These are phyloP conservation scores for Brevimyrus niger DNA, from an alignment of 2,113 vertebrate genomes.

Conservation along the genomic window DNA sequence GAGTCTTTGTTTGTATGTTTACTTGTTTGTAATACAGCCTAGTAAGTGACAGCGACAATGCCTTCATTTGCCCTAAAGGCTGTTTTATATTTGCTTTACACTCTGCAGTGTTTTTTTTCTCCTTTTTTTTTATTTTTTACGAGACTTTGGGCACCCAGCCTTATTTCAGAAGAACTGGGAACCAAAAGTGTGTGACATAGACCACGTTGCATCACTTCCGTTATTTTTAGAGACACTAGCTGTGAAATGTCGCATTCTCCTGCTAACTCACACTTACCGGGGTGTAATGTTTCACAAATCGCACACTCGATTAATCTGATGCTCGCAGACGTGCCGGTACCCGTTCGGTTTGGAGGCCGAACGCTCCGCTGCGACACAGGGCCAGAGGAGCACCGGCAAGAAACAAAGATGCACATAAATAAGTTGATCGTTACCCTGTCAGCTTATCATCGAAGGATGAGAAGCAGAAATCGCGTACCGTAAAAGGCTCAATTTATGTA, in stretches of 20 bases:
- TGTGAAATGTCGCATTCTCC: background rate
- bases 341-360: background rate
- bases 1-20: background rate
- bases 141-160: background rate
- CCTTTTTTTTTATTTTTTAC: background rate
- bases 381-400: background rate
- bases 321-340: background rate
- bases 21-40: background rate
- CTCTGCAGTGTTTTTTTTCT: background rate
- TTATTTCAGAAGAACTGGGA: background rate
- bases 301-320: background rate
- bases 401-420: background rate
- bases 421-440: background rate
- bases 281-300: constrained; percentile 6
- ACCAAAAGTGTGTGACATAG: background rate
- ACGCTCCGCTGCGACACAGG: background rate
- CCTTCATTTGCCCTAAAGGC: background rate
- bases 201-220: background rate
- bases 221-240: constrained; percentile 1
- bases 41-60: background rate
- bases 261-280: background rate
- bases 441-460: background rate
- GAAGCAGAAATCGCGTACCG: background rate
- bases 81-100: background rate
- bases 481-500: background rate